Percentiles rank a stretch among this genome's conserved stretches.
Evolutionary conservation across 2,113 vertebrate species (phyloP).

Genomic region (Corythaeola cristata): DNA sequence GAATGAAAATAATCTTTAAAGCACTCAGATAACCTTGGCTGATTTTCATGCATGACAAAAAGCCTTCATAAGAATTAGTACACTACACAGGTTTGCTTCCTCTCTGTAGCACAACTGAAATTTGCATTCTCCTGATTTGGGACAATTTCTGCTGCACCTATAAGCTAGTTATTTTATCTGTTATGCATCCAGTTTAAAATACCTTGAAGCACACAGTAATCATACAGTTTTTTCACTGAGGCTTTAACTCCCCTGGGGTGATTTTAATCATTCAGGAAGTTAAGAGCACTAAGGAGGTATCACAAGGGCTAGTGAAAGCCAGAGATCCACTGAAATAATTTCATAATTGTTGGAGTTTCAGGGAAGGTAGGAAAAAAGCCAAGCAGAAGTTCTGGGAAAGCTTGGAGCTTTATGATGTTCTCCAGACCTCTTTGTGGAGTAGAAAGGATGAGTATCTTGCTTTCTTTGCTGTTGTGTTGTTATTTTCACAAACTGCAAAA

Average conservation of each 20-base stretch:
- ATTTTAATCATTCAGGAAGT: neutral
- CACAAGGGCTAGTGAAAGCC: neutral
- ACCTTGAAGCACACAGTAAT: neutral
- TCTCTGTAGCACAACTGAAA: neutral
- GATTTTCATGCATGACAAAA: neutral
- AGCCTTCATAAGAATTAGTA: neutral
- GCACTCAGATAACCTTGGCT: neutral
- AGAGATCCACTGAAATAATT: neutral
- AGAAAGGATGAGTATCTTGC: neutral
- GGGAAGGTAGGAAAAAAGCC: neutral
- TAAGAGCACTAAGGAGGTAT: neutral
- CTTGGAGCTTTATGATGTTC: neutral
- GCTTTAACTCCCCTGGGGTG: neutral
- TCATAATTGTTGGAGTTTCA: neutral
- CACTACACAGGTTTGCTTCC: neutral
- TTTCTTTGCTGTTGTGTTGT: neutral
- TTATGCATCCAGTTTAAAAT: neutral
- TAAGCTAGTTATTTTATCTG: neutral
- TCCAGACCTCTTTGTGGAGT: neutral
- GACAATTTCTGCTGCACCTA: neutral
- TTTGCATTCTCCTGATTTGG: neutral
- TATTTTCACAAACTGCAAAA: neutral
- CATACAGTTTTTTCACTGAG: neutral
- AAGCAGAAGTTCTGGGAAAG: neutral
- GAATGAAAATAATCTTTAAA: neutral